phyloP scores from a whole-genome alignment of 2,797 vertebrate species.

The Percopsis omiscomaycus region DNA sequence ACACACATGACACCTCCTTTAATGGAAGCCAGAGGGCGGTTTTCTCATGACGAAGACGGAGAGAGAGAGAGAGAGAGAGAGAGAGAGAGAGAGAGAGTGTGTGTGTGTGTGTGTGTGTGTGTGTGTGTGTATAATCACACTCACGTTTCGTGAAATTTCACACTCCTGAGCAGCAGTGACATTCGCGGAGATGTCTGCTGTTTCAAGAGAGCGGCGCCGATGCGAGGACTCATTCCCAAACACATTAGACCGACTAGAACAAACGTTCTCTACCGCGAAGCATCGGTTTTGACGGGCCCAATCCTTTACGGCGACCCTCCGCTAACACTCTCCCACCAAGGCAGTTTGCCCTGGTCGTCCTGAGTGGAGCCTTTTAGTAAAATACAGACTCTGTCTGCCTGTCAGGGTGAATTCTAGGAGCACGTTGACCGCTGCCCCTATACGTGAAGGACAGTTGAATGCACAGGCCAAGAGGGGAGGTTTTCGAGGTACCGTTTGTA shows the following conservation, averaged over 20 bases:
- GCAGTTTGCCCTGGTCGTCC: no score
- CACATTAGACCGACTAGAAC: no score
- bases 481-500: neutral
- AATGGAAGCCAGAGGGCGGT: neutral
- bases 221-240: no score
- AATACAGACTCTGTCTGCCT: neutral
- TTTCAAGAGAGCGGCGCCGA: no score
- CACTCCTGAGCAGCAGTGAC: no score
- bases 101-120: neutral
- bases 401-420: neutral
- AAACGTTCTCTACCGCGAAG: no score
- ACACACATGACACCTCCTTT: neutral
- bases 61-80: neutral
- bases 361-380: no score
- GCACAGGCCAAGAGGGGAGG: neutral
- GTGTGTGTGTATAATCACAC: neutral
- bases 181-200: no score
- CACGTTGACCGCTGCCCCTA: neutral
- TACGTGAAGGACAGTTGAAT: slow-evolving; percentile 2
- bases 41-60: neutral
- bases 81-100: neutral
- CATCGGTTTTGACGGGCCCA: no score
- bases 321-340: no score
- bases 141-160: no score
- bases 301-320: no score